Conservation (phyloP, 2,113 vertebrate species). For the Pygoscelis adeliae region DNA sequence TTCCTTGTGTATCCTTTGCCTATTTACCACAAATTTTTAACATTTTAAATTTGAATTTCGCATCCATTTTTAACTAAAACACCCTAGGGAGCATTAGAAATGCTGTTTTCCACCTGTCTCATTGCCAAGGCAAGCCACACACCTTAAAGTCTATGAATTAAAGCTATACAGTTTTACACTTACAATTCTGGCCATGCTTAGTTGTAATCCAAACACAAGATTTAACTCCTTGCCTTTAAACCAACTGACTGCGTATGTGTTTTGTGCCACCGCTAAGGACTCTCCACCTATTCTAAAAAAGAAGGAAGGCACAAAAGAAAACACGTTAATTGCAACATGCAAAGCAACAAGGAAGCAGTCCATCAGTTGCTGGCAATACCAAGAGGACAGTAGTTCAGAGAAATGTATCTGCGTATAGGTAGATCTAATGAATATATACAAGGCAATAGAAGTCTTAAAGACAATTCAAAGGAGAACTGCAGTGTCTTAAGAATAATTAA, state of each 20-base stretch:
- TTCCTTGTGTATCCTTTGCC: background rate
- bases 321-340: fast-evolving
- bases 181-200: constrained; percentile 97
- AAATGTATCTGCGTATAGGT: too few relatives aligned
- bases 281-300: constrained; percentile 90
- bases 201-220: constrained; percentile 94
- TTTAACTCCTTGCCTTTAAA: constrained; percentile 98
- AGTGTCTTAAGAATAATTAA: too few relatives aligned
- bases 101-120: background rate
- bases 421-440: fast-evolving
- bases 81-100: background rate
- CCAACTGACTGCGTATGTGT: constrained; percentile 97
- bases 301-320: background rate
- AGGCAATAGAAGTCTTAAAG: background rate
- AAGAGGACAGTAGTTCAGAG: background rate
- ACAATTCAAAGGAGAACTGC: fast-evolving
- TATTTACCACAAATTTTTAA: too few relatives aligned
- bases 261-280: constrained; percentile 96
- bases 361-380: too few relatives aligned
- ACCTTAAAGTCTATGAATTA: too few relatives aligned
- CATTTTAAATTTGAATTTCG: background rate
- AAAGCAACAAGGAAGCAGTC: background rate
- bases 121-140: background rate
- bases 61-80: background rate
- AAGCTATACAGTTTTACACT: constrained; percentile 18